Conservation (phyloP, 35 echinoderm and acorn worm species). For the Diadema setosum region DNA sequence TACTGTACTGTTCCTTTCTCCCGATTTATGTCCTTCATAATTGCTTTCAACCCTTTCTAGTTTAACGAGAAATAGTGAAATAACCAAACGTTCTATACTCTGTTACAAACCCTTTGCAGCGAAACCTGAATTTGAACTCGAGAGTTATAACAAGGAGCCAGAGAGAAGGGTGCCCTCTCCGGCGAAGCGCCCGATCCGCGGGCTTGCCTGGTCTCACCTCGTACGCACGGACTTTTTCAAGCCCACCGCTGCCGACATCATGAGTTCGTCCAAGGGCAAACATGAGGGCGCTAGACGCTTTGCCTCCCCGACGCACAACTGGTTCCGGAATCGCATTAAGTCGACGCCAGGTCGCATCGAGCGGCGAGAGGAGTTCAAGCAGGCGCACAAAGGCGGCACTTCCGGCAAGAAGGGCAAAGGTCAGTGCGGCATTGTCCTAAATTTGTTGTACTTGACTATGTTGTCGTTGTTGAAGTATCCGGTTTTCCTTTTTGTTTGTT, state of each 20-base stretch:
- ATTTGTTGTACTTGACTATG: background rate
- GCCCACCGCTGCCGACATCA: background rate
- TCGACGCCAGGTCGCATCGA: background rate
- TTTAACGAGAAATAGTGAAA: too few species aligned
- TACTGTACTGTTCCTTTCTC: too few species aligned
- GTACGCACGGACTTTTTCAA: background rate
- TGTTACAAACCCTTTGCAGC: too few species aligned
- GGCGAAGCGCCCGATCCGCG: background rate
- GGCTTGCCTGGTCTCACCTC: background rate
- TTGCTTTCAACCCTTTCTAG: too few species aligned
- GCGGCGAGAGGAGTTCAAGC: background rate
- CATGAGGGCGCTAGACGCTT: background rate
- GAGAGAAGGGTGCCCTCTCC: too few species aligned
- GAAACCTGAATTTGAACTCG: too few species aligned
- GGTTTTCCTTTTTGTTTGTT: too few species aligned
- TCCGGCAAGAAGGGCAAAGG: conserved; percentile 4
- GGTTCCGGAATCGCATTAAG: conserved; percentile 9
- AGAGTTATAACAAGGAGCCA: too few species aligned
- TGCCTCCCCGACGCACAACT: background rate
- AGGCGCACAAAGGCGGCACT: background rate
- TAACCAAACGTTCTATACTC: too few species aligned
- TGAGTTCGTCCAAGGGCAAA: background rate
- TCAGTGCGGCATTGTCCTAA: background rate
- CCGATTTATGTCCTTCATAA: too few species aligned
- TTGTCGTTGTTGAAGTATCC: background rate